These are phyloP conservation scores for Heteronetta atricapilla DNA, from an alignment of 2,113 vertebrate species.

Conservation along the genomic window DNA sequence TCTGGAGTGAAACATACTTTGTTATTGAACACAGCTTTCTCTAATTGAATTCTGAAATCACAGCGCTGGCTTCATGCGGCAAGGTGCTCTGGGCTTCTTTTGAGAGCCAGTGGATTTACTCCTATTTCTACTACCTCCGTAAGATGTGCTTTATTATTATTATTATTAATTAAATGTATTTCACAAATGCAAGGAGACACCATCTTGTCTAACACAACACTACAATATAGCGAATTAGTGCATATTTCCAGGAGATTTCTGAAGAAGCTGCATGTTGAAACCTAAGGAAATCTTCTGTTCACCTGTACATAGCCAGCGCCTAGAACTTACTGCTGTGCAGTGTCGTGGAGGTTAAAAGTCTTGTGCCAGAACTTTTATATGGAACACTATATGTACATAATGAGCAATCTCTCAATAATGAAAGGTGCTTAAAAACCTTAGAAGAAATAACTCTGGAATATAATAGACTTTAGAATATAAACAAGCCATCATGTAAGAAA, in stretches of 20 bases:
- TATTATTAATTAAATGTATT: neutral
- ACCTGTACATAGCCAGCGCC: neutral
- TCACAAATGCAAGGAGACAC: neutral
- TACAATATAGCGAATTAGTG: neutral
- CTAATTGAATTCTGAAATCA: neutral
- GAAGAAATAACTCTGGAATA: neutral
- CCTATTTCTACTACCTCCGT: neutral
- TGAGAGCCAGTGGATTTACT: neutral
- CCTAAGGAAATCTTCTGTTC: neutral
- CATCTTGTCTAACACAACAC: neutral
- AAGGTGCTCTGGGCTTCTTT: neutral
- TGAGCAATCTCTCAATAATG: neutral
- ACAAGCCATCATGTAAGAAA: neutral
- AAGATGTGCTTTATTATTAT: neutral
- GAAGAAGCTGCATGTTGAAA: neutral
- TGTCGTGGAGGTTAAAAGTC: neutral
- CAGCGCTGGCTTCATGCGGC: neutral
- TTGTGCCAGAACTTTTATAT: neutral
- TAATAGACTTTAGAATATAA: neutral
- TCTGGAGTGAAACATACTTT: constrained; percentile 10
- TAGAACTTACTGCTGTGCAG: neutral
- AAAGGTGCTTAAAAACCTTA: neutral
- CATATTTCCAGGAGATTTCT: neutral
- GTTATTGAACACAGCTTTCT: neutral
- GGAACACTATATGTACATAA: neutral